Percentiles rank a stretch among this genome's conserved stretches.
Conservation (phyloP, 2,113 vertebrate genomes). For the Pomatorhinus ruficollis region DNA sequence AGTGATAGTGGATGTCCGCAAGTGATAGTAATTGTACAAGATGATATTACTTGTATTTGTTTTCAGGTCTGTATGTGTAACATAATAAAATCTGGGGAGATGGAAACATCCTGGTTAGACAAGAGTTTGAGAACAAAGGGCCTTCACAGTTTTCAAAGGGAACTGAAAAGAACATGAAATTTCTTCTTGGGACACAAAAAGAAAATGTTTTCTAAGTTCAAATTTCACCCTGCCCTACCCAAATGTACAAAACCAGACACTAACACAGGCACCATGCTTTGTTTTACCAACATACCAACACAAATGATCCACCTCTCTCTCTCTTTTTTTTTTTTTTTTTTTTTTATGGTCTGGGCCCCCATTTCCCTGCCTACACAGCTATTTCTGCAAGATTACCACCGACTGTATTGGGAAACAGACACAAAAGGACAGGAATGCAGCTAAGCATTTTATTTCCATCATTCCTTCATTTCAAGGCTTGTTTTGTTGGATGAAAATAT, state of each 20-base stretch:
- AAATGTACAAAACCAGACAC: not conserved
- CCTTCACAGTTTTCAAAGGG: not conserved
- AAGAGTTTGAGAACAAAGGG: not conserved
- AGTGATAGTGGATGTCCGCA: too few species aligned
- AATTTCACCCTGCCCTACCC: not conserved
- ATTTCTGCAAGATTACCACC: not conserved
- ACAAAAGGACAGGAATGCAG: not conserved
- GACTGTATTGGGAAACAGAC: not conserved
- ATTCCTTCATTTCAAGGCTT: not conserved
- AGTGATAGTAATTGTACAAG: too few species aligned
- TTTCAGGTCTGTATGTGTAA: not conserved
- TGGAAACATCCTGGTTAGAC: not conserved
- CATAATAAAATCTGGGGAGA: not conserved
- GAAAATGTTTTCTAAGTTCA: not conserved
- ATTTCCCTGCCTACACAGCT: not conserved
- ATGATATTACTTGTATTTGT: too few species aligned
- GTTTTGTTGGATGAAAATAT: not conserved
- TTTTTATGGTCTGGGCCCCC: fast-evolving
- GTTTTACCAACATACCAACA: not conserved
- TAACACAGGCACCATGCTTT: not conserved
- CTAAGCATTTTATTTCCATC: not conserved
- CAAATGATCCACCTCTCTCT: not conserved
- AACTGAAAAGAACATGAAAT: not conserved
- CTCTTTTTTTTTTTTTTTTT: fast-evolving
- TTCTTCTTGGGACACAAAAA: not conserved